phyloP scores from a whole-genome alignment of 2,113 vertebrate species.

The Urocolius indicus region DNA sequence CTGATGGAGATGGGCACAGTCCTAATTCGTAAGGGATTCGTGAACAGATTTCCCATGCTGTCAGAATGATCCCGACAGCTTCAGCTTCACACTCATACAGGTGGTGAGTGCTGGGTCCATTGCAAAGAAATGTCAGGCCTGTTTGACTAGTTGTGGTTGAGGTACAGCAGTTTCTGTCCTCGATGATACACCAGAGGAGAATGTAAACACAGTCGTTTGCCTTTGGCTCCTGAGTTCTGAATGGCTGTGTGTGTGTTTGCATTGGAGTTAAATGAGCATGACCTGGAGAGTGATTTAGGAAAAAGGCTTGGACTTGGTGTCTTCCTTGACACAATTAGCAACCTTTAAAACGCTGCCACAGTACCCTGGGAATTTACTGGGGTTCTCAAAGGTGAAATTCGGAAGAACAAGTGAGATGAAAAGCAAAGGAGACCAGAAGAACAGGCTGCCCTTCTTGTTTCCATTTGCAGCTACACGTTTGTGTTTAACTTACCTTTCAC shows the following conservation, averaged over 20 bases:
- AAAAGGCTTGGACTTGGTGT: not conserved
- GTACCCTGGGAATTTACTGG: not conserved
- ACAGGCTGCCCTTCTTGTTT: slow-evolving; percentile 49
- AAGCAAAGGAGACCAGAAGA: slow-evolving; percentile 56
- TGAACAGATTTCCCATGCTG: not conserved
- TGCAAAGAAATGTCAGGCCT: not conserved
- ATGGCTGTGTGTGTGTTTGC: not conserved
- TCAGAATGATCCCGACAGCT: not conserved
- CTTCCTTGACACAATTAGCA: not conserved
- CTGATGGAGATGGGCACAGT: not conserved
- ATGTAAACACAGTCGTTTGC: slow-evolving; percentile 22
- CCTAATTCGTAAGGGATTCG: not conserved
- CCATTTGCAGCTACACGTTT: slow-evolving; percentile 31
- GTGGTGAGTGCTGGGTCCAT: not conserved
- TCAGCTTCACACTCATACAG: not conserved
- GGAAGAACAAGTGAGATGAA: slow-evolving; percentile 10
- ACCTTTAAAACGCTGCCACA: not conserved
- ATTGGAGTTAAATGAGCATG: not conserved
- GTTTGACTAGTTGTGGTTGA: slow-evolving; percentile 50
- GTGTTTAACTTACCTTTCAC: slow-evolving; percentile 52
- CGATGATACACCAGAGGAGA: slow-evolving; percentile 21
- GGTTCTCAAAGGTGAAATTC: not conserved
- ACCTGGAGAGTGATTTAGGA: not conserved
- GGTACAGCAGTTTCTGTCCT: not conserved
- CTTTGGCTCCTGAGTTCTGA: not conserved